phyloP scores from a whole-genome alignment of 2,797 vertebrate genomes.

The Adelosebastes latens region DNA sequence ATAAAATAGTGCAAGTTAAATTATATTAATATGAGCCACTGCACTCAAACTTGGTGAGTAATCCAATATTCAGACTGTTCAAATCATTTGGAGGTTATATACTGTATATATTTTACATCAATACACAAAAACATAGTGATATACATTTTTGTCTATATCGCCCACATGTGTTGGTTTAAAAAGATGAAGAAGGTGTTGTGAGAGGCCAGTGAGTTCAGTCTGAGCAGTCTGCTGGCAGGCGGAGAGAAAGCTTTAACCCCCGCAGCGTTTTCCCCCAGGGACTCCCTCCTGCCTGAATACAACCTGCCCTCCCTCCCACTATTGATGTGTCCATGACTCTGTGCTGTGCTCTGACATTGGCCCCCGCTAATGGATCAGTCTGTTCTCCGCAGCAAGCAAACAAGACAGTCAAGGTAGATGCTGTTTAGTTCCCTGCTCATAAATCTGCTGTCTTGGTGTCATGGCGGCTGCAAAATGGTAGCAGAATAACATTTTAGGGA shows the following conservation, averaged over 20 bases:
- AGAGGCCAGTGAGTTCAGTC: constrained; percentile 57
- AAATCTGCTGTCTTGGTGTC: constrained; percentile 9
- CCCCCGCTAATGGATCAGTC: constrained; percentile 61
- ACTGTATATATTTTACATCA: background rate
- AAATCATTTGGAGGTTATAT: background rate
- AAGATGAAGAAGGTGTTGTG: constrained; percentile 23
- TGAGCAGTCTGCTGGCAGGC: constrained; percentile 25
- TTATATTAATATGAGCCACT: background rate
- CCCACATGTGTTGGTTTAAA: background rate
- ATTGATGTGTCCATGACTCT: constrained; percentile 63
- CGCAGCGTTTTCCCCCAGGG: constrained; percentile 44
- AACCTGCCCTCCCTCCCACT: constrained; percentile 52
- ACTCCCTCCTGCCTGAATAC: constrained; percentile 57
- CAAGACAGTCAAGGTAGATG: constrained; percentile 36
- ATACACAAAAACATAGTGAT: background rate
- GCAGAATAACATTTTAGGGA: background rate
- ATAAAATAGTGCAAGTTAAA: too few relatives aligned
- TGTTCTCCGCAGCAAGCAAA: constrained; percentile 51
- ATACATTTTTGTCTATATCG: background rate
- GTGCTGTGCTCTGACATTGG: constrained; percentile 64
- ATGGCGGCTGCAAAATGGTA: background rate
- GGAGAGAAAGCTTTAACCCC: constrained; percentile 56
- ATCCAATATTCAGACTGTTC: background rate
- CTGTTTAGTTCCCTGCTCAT: constrained; percentile 18
- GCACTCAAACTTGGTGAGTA: background rate